These are phyloP conservation scores for Picathartes gymnocephalus DNA, from an alignment of 2,113 vertebrate species.

Conservation along the genomic window DNA sequence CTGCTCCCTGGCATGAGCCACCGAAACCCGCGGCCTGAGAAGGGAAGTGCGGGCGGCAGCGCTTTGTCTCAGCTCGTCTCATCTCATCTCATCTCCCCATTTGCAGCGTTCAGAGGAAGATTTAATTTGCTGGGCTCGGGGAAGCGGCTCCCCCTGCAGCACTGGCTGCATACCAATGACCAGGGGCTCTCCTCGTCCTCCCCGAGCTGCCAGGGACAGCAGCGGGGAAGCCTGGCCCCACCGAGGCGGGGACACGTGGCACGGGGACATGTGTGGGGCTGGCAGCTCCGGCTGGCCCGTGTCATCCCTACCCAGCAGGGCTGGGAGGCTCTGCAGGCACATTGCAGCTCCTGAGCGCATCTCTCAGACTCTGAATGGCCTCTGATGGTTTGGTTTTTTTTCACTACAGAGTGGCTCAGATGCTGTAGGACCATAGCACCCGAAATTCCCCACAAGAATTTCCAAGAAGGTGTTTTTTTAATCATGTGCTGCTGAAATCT, in stretches of 20 bases:
- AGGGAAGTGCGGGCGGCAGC: neutral
- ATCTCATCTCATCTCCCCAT: slow-evolving; percentile 32
- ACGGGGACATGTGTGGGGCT: fast-evolving
- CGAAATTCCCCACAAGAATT: neutral
- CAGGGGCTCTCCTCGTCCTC: neutral
- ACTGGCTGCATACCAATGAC: slow-evolving; percentile 5
- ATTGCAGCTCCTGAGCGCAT: fast-evolving
- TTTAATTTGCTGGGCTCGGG: slow-evolving; percentile 44
- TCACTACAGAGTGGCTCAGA: neutral
- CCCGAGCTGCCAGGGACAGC: neutral
- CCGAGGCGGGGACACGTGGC: neutral
- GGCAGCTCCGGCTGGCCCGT: fast-evolving
- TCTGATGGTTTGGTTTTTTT: neutral
- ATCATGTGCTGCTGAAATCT: neutral
- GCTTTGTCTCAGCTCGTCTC: slow-evolving; percentile 38
- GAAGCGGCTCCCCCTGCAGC: neutral
- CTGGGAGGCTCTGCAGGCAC: neutral
- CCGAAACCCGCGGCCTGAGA: fast-evolving
- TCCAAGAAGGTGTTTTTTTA: no score
- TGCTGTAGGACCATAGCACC: fast-evolving
- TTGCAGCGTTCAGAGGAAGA: slow-evolving; percentile 29
- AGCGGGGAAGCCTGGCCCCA: neutral
- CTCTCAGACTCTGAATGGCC: neutral
- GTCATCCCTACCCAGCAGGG: neutral
- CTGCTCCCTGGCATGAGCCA: neutral